These are phyloP conservation scores for Podiceps cristatus DNA, from an alignment of 2,113 vertebrate species.

Conservation along the genomic window DNA sequence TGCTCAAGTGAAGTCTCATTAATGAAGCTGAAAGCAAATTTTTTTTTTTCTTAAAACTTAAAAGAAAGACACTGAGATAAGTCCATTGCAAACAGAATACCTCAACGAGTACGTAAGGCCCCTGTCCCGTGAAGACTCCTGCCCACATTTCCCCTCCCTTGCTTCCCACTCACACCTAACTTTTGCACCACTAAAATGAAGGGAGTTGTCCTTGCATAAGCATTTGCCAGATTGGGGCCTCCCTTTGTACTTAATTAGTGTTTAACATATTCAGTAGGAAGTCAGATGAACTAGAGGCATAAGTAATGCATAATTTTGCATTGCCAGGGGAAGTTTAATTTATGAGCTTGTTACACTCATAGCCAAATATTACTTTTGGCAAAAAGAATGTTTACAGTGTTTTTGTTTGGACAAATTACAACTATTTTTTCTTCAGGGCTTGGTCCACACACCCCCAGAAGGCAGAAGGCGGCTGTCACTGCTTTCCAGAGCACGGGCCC, in stretches of 20 bases:
- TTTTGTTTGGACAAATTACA: slow-evolving; percentile 31
- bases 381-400: not conserved
- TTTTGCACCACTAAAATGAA: not conserved
- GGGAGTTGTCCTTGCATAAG: not conserved
- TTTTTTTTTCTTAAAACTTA: not conserved
- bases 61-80: not conserved
- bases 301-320: not conserved
- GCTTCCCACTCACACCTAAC: not conserved
- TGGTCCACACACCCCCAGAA: not conserved
- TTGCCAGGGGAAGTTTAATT: slow-evolving; percentile 29
- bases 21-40: slow-evolving; percentile 20
- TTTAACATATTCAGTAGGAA: slow-evolving; percentile 13
- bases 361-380: slow-evolving; percentile 19
- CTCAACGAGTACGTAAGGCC: not conserved
- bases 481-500: not conserved
- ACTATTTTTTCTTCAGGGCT: not conserved
- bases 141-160: not conserved
- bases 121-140: not conserved
- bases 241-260: not conserved
- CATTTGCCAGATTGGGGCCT: not conserved
- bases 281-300: not conserved
- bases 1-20: slow-evolving; percentile 10
- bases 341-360: not conserved
- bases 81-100: not conserved
- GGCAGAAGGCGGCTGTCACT: not conserved